phyloP scores from a whole-genome alignment of 2,888 invertebrate species.

The Cheilosia vernalis region DNA sequence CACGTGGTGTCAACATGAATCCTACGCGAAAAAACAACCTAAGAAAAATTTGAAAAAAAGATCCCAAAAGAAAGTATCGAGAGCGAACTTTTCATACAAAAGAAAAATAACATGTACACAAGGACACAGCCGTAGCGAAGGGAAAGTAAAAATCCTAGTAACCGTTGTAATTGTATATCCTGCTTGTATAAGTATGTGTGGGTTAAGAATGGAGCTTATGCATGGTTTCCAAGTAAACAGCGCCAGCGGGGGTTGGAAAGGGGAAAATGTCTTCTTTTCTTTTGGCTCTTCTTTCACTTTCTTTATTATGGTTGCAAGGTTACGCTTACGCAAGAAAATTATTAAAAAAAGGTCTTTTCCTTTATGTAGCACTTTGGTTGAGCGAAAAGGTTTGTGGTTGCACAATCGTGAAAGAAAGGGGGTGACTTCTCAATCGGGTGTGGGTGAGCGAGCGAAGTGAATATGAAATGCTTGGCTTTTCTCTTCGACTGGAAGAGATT shows the following conservation, averaged over 20 bases:
- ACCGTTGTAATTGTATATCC: conserved; percentile 40
- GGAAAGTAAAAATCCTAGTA: conserved; percentile 70
- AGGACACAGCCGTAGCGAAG: conserved; percentile 37
- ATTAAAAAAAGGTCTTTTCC: conserved; percentile 43
- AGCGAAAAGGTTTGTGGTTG: conserved; percentile 8
- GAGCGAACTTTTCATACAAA: conserved; percentile 49
- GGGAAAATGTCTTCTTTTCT: conserved; percentile 27
- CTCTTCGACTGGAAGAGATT: conserved; percentile 48
- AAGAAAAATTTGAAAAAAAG: conserved; percentile 61
- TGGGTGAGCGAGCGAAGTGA: conserved; percentile 23
- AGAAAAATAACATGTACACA: conserved; percentile 58
- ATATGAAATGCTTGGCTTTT: conserved; percentile 40
- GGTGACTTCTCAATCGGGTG: conserved; percentile 24
- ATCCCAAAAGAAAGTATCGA: neutral
- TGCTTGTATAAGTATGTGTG: conserved; percentile 23
- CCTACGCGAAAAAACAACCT: conserved; percentile 49
- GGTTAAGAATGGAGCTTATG: conserved; percentile 37
- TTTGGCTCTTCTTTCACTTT: conserved; percentile 51
- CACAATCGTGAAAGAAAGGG: conserved; percentile 1
- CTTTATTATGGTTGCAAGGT: conserved; percentile 67
- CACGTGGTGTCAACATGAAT: conserved; percentile 75
- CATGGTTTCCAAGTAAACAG: conserved; percentile 68
- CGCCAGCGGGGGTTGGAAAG: conserved; percentile 6
- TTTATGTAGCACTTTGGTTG: conserved; percentile 20
- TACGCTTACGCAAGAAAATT: conserved; percentile 66